Percentiles rank a stretch among this genome's conserved stretches.
Conservation (phyloP, 1,140 invertebrate genomes). For the Tetraneura akinire region DNA sequence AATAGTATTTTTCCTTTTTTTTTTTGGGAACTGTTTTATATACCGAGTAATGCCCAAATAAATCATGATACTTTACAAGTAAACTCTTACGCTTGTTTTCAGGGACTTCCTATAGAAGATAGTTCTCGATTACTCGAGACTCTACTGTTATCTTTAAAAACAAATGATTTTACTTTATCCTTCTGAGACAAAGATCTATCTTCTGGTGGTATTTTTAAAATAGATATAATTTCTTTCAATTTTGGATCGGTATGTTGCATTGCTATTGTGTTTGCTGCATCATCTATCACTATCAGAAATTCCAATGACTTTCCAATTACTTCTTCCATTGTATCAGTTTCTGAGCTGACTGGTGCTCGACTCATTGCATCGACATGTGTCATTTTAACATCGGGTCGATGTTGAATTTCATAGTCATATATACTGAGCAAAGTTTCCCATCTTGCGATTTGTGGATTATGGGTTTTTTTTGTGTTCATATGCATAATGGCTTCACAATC, state of each 20-base stretch:
- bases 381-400: constrained; percentile 56
- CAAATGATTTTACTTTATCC: too few relatives aligned
- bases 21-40: not conserved
- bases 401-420: constrained; percentile 55
- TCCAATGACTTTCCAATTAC: not conserved
- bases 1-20: not conserved
- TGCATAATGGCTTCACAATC: constrained; percentile 26
- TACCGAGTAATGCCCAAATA: not conserved
- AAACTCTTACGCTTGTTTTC: too few relatives aligned
- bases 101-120: too few relatives aligned
- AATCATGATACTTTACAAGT: too few relatives aligned
- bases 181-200: too few relatives aligned
- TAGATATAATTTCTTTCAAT: not conserved
- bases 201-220: too few relatives aligned
- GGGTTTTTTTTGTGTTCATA: constrained; percentile 44
- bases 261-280: not conserved
- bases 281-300: not conserved
- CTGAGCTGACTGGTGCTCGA: constrained; percentile 34
- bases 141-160: too few relatives aligned
- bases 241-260: not conserved
- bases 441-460: constrained; percentile 55
- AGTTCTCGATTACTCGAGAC: too few relatives aligned
- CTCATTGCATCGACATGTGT: constrained; percentile 59
- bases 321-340: not conserved
- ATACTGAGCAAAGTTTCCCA: constrained; percentile 57